phyloP scores from a whole-genome alignment of 2,113 vertebrate genomes.

The Brachyhypopomus gauderio region DNA sequence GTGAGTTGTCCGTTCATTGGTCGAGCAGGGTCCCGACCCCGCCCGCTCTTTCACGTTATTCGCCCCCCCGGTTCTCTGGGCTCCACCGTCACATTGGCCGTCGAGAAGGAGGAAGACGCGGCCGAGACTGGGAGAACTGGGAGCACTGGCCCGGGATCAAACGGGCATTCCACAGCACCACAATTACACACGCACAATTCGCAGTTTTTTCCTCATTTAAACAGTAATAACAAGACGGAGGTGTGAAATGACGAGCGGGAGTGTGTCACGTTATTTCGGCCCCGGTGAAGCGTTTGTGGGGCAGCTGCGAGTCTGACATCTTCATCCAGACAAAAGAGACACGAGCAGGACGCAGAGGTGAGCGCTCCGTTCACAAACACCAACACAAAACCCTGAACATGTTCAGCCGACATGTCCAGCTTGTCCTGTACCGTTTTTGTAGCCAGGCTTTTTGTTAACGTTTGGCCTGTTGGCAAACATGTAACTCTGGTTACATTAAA shows the following conservation, averaged over 20 bases:
- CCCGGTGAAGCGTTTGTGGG: conserved; percentile 67
- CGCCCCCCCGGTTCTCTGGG: conserved; percentile 64
- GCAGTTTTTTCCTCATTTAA: conserved; percentile 2
- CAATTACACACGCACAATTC: conserved; percentile 19
- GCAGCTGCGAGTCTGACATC: conserved; percentile 68
- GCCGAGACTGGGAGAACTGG: conserved; percentile 59
- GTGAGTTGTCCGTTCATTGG: conserved; percentile 62
- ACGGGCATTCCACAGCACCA: conserved; percentile 32
- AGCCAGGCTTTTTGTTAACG: conserved; percentile 45
- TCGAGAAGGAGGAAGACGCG: conserved; percentile 66
- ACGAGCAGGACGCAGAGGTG: conserved; percentile 66
- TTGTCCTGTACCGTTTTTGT: conserved; percentile 23
- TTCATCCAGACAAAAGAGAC: conserved; percentile 80
- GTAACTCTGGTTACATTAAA: conserved; percentile 50
- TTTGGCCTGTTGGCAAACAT: conserved; percentile 54
- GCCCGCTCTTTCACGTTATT: conserved; percentile 54
- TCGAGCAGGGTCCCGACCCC: conserved; percentile 62
- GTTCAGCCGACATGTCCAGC: conserved; percentile 24
- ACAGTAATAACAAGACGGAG: conserved; percentile 30
- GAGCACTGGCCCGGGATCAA: conserved; percentile 52
- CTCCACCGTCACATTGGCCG: conserved; percentile 74
- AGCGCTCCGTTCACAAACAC: conserved; percentile 36
- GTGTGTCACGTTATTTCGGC: conserved; percentile 59
- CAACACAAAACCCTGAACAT: conserved; percentile 6
- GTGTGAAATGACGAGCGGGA: conserved; percentile 66